A percentile compares a stretch with the other conserved stretches of the same genome.
These are phyloP conservation scores for Phyllostomus hastatus DNA, from an alignment of 2,113 vertebrate genomes.

Conservation along the genomic window DNA sequence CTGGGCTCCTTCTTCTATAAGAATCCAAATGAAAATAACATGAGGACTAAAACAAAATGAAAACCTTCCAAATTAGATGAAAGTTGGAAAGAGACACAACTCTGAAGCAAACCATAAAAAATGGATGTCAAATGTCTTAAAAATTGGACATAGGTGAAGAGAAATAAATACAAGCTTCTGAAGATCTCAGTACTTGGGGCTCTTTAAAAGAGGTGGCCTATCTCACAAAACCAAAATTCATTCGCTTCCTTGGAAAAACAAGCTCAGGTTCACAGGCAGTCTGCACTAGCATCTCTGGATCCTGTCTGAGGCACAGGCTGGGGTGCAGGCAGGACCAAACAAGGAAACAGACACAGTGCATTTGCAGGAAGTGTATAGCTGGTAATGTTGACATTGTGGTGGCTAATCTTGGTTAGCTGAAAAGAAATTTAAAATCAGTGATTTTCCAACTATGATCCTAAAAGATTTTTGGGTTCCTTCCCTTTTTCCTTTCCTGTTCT, in stretches of 20 bases:
- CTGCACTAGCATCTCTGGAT: not conserved
- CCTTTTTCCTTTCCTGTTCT: not conserved
- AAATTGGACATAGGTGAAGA: not conserved
- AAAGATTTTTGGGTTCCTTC: not conserved
- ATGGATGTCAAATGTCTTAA: not conserved
- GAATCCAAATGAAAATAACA: conserved; percentile 2
- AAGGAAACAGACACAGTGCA: not conserved
- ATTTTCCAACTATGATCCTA: not conserved
- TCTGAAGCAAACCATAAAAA: not conserved
- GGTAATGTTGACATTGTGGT: not conserved
- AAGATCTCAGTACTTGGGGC: not conserved
- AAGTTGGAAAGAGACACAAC: not conserved
- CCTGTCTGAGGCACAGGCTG: not conserved
- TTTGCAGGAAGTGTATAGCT: not conserved
- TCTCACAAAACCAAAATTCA: not conserved
- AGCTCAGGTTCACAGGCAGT: not conserved
- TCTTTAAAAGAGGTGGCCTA: not conserved
- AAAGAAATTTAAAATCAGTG: not conserved
- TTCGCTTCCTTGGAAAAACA: not conserved
- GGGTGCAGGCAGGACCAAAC: not conserved
- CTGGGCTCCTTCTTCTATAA: not conserved
- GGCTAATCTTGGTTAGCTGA: not conserved
- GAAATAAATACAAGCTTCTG: not conserved
- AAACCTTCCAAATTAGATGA: not conserved
- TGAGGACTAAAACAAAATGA: not conserved